Evolutionary conservation across 2,797 vertebrate genomes (phyloP), one percentile per base, ranked within the genome.

Genomic region (Thaleichthys pacificus): DNA sequence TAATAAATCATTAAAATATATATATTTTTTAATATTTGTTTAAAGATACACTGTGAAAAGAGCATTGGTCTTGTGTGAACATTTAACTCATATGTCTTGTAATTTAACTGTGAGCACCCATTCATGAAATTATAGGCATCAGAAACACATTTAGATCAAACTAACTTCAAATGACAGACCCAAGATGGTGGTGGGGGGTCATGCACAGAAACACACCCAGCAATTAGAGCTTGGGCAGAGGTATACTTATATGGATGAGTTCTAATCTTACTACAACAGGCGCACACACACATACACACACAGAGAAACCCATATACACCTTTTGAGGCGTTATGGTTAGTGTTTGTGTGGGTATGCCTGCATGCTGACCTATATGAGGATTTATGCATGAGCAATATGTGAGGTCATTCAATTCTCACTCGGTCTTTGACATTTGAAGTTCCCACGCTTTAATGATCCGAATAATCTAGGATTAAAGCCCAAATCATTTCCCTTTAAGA

Each of bases 111-210:
- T 15, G 12, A 51, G 60, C 51, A 71, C 42, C 15, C 51, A 67
- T 28, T 69, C 35, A 49, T 47, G 64, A 68, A 65, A 68, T 30
- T 68, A 63, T 17, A 61, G 5, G 62, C 68, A 61, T 60, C 69
- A 64, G 4, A 57, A 26, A 64, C 61, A 70, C 57, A 67, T 68
- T 51, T 57, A 24, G 17, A 42, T 54, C 17, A 30, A 65, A 61
- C 58, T 24, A 28, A 14, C 30, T 35, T 57, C 22, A 5, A 60
- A 68, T 62, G n/a, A 63, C 28, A 56, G n/a, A 26, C 19, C 60
- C 47, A 24, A 42, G 38, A n/a, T 32, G 64, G 30, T 42, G 17
- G 15, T 58, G 28, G 57, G 26, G 14, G 42, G 35, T 35, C 51
- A 32, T 42, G 24, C 26, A 35, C 4, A 15, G 15, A 60, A 63